Evolutionary conservation across 2,888 invertebrate genomes (phyloP).

Genomic region (Heteromyza rotundicornis): DNA sequence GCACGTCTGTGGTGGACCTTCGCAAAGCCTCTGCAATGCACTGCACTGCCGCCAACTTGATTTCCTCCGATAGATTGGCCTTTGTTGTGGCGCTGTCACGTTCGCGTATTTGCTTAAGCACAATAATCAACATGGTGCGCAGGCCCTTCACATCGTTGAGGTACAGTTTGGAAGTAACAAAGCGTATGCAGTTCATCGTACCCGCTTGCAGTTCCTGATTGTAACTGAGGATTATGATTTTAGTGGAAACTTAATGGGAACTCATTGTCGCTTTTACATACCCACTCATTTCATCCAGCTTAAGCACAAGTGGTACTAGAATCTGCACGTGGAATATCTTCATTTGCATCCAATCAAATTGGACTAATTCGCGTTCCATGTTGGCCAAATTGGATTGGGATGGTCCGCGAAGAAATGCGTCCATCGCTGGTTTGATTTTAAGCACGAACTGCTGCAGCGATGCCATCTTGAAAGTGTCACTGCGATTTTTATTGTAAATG

Average conservation of each 20-base stretch:
- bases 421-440: conserved; percentile 54
- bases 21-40: conserved; percentile 49
- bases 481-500: no score
- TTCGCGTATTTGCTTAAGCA: conserved; percentile 54
- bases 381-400: conserved; percentile 41
- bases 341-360: conserved; percentile 49
- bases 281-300: conserved; percentile 54
- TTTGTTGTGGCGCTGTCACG: conserved; percentile 39
- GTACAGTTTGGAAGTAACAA: conserved; percentile 48
- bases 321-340: conserved; percentile 55
- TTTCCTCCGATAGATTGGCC: conserved; percentile 56
- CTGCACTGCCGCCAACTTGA: conserved; percentile 54
- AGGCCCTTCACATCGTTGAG: conserved; percentile 51
- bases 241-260: neutral
- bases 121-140: conserved; percentile 51
- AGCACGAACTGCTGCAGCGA: conserved; percentile 51
- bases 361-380: conserved; percentile 46
- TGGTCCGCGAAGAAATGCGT: conserved; percentile 49
- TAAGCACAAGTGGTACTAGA: conserved; percentile 54
- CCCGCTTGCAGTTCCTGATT: conserved; percentile 54
- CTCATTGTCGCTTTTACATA: conserved; percentile 28
- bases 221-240: conserved; percentile 35
- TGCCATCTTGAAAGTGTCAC: conserved; percentile 38
- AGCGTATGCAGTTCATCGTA: conserved; percentile 48
- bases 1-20: conserved; percentile 61